Evolutionary conservation across 2,797 vertebrate genomes (phyloP), one percentile per base, ranked within the genome.

Genomic region (Linurgus olivaceus): DNA sequence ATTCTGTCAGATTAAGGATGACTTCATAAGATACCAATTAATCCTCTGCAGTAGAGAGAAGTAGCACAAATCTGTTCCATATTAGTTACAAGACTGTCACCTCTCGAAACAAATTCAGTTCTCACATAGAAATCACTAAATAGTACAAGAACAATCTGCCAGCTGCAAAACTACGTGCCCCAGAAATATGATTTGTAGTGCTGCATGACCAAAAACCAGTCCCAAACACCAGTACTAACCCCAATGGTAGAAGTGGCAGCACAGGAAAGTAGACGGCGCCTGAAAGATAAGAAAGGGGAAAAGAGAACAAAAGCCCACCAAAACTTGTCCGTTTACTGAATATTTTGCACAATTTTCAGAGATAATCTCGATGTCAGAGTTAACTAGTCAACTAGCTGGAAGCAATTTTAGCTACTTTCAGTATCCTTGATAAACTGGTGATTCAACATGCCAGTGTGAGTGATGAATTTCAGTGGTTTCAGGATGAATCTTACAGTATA

Each of bases 381-480:
- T 93, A 92, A 93, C 85, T 87, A 94, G 91, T 84, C 88, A 89
- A 70, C 67, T 73, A 93, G 71, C 80, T 76, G 59, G 88, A 94
- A 95, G 71, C 68, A 88, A 93, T 95, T 95, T 95, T 86, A 93
- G 74, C 59, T 93, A 68, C 76, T 92, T 94, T 79, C 90, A 86
- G 59, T 26, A 61, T 86, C 79, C 51, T 81, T 86, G 85, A 91
- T 94, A 81, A 97, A 88, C 52, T 18, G 52, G 82, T 83, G 72
- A 95, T 91, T 96, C 93, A 91, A 78, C 71, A 81, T 81, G 80
- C 86, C 94, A 96, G 73, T 4, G 28, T 37, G 70, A 97, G 94
- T 94, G 96, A 97, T 88, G 93, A 95, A 95, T 96, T 96, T 96
- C 96, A 89, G 91, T 11, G 42, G 83, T 93, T 97, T 95, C 94